Evolutionary conservation across 1,140 invertebrate species (phyloP), one percentile per base, ranked within the genome.

Genomic region (Marisa cornuarietis): DNA sequence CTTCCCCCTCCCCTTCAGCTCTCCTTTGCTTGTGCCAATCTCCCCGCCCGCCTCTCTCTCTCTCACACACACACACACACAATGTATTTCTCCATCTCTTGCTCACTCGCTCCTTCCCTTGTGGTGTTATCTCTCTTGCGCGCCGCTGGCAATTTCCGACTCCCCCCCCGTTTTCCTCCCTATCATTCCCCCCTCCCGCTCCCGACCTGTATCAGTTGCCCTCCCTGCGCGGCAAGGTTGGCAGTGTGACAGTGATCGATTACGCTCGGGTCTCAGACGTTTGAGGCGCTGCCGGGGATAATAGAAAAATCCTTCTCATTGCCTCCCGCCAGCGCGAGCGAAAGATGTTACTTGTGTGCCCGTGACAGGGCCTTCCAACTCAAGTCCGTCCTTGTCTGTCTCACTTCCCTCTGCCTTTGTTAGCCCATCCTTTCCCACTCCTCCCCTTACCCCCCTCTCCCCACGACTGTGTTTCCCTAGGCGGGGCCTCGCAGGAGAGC

Each of bases 171-270:
- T 24, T 49, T 71, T 26, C 49, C 69, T 31, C 31, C 49, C n/a
- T 71, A 20, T 71, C 31, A 26, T 49, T 42, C 31, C 54, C 58
- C 72, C 62, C 54, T 74, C 72, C 62, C 54, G 58, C 54, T 61
- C 52, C 62, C 72, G 58, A 24, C 62, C 72, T 54, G 22, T 62
- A n/a, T 75, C 54, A 62, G n/a, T 62, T 26, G 26, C 73, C 24
- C 54, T 31, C 54, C 54, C 54, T 14, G 18, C 69, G 69, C 69
- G 26, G 31, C 24, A 20, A 71, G 69, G n/a, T 49, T 71, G 26
- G 49, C 49, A 42, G 69, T 49, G 16, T 71, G 69, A 71, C 69
- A 71, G 8, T 71, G 69, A 71, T 71, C 69, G 69, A 71, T 71
- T 5, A 71, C 10, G 16, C 26, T 10, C 26, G 69, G 69, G n/a